Base-by-base conservation (phyloP, 2,797 vertebrate species). In the Paguma larvata region DNA sequence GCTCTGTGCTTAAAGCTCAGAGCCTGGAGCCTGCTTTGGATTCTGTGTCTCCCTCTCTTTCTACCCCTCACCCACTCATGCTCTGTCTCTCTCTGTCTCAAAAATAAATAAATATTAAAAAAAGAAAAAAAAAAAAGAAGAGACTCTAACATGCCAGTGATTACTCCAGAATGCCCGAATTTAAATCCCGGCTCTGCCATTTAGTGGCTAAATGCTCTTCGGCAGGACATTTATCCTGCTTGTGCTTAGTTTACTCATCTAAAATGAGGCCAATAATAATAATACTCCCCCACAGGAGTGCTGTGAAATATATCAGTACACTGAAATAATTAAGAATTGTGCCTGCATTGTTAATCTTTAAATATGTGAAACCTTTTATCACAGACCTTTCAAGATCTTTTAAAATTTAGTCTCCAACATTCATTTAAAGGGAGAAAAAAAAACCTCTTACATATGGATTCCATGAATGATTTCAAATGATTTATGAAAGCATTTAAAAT, bases 401-500 rank as follows among this genome's bases (percentile, higher is more conserved):
- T 78, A 73, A 89, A 94, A 23, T 59, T 21, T 59, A 44, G 8
- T 62, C 32, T 38, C 15, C 70, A 53, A 63, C 14, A 15, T 15
- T 80, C 3, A 88, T 41, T 87, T 63, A 91, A 92, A 88, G 65
- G 65, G 48, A 46, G 38, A 59, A 0, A 77, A 68, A 97, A 75
- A 38, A 38, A n/a, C n/a, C n/a, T 38, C 18, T 65, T 56, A 63
- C 3, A 65, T 62, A 41, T 1, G 59, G 25, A 88, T 44, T 75
- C 4, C n/a, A 62, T 86, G 32, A 79, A 51, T 44, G 21, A 82
- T 80, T 90, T 86, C 14, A 92, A 80, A 80, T 70, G 12, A 79
- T 10, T 89, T 91, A 79, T 30, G 21, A 70, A 97, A 75, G 63
- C 14, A 96, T 51, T 94, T 93, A 70, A 65, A 73, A 94, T 78